Conservation (phyloP, 2,888 invertebrate species). For the Hypercompe scribonia region DNA sequence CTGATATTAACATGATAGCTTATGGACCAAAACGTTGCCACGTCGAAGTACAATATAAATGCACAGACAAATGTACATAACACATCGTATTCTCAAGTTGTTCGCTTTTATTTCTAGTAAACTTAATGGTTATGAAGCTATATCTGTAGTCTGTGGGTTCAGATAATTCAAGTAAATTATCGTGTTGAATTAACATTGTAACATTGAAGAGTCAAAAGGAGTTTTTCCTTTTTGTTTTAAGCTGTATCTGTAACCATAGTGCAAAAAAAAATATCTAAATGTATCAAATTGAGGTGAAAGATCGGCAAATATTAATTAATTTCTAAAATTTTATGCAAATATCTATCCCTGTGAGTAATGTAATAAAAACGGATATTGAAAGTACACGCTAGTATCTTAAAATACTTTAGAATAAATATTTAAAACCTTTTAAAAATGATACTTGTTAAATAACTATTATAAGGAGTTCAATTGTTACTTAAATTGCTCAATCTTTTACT, state of each 20-base stretch:
- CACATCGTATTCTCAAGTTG: constrained; percentile 16
- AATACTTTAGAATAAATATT: constrained; percentile 19
- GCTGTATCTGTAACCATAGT: background rate
- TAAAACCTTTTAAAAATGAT: constrained; percentile 27
- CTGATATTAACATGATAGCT: constrained; percentile 38
- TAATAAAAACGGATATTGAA: background rate
- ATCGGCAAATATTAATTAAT: background rate
- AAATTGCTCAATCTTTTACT: constrained; percentile 57
- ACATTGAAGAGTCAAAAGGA: background rate
- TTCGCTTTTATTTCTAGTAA: constrained; percentile 18
- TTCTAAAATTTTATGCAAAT: background rate
- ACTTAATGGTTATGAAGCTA: constrained; percentile 15
- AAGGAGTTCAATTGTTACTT: constrained; percentile 52
- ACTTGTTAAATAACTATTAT: constrained; percentile 46
- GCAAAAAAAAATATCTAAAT: background rate
- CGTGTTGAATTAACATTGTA: constrained; percentile 9
- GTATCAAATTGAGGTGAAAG: background rate
- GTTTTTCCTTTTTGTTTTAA: background rate
- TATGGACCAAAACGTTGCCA: constrained; percentile 40
- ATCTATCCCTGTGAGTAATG: background rate
- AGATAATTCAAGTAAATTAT: constrained; percentile 12
- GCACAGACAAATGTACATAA: constrained; percentile 19
- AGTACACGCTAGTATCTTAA: constrained; percentile 23
- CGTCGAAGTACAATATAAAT: constrained; percentile 26
- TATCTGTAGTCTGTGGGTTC: constrained; percentile 5